A percentile compares a stretch with the other conserved stretches of the same genome.
Evolutionary conservation across 2,797 vertebrate genomes (phyloP).

Genomic region (Cynopterus sphinx): DNA sequence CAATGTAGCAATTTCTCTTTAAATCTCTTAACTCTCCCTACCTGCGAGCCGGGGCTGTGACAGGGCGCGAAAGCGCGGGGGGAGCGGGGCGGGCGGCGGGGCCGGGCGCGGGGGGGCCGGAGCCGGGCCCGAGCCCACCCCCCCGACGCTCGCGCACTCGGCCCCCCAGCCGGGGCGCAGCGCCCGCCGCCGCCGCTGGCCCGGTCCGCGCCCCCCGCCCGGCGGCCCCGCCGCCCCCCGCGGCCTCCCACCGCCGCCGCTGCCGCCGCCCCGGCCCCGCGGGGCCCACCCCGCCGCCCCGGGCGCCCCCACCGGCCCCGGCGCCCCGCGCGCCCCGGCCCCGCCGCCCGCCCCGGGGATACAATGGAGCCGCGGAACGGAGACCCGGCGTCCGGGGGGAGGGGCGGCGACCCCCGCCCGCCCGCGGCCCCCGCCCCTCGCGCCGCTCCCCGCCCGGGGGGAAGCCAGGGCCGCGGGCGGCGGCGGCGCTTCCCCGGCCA

Average conservation of each 20-base stretch:
- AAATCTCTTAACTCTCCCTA: constrained; percentile 91
- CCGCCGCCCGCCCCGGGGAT: constrained; percentile 73
- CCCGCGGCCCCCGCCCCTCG: neutral
- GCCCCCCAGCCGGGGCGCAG: constrained; percentile 75
- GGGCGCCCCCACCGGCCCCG: constrained; percentile 44
- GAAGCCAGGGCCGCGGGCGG: no score
- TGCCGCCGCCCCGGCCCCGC: constrained; percentile 62
- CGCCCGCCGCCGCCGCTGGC: no score
- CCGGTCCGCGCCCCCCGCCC: constrained; percentile 65
- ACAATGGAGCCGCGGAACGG: constrained; percentile 73
- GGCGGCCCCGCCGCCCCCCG: constrained; percentile 29
- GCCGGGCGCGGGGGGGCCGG: constrained; percentile 73
- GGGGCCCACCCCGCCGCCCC: constrained; percentile 25
- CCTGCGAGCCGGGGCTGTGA: constrained; percentile 86
- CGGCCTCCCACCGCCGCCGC: constrained; percentile 54
- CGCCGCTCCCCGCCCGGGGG: constrained; percentile 60
- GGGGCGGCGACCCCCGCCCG: constrained; percentile 69
- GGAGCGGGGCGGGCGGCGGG: constrained; percentile 74
- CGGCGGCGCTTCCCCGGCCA: no score
- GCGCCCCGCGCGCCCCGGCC: constrained; percentile 60
- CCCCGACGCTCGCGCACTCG: constrained; percentile 73
- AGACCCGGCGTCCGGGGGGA: constrained; percentile 80
- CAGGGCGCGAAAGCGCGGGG: constrained; percentile 81
- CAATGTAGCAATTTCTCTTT: constrained; percentile 96
- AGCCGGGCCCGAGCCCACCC: constrained; percentile 77